Evolutionary conservation across 2,888 invertebrate genomes (phyloP).

Genomic region (Ormyrus thymus): DNA sequence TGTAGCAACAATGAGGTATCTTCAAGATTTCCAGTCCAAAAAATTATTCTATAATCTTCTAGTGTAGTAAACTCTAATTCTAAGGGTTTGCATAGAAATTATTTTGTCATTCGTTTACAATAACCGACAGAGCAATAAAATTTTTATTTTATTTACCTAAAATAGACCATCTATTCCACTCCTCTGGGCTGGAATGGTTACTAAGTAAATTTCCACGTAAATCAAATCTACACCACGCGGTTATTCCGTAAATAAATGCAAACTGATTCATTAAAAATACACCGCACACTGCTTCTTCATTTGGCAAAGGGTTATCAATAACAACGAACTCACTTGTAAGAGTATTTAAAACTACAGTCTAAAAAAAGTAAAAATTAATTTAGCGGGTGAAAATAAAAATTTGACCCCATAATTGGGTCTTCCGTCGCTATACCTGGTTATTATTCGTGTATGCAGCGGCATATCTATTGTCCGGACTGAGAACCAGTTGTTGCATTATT

Average conservation of each 20-base stretch:
- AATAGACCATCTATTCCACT: constrained; percentile 83
- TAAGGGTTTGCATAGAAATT: constrained; percentile 71
- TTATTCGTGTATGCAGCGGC: constrained; percentile 97
- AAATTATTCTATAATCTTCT: constrained; percentile 83
- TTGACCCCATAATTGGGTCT: constrained; percentile 47
- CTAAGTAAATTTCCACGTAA: constrained; percentile 85
- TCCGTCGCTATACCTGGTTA: constrained; percentile 81
- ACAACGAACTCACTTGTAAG: constrained; percentile 94
- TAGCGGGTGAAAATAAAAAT: neutral
- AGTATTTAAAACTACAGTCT: constrained; percentile 93
- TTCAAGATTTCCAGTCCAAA: constrained; percentile 90
- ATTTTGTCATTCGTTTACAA: neutral
- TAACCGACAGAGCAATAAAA: constrained; percentile 2
- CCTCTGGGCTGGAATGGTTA: constrained; percentile 77
- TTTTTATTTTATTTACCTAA: constrained; percentile 76
- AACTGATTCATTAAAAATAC: constrained; percentile 82
- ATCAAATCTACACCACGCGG: constrained; percentile 86
- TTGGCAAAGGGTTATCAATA: constrained; percentile 89
- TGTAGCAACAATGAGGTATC: constrained; percentile 83
- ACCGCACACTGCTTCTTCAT: constrained; percentile 80
- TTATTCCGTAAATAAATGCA: constrained; percentile 86
- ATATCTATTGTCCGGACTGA: constrained; percentile 97
- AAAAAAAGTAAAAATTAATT: constrained; percentile 60
- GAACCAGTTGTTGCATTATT: constrained; percentile 94
- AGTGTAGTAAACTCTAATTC: constrained; percentile 83